A percentile compares a stretch with the other conserved stretches of the same genome.
These are phyloP conservation scores for Carassius auratus DNA, from an alignment of 2,113 vertebrate species.

Conservation along the genomic window DNA sequence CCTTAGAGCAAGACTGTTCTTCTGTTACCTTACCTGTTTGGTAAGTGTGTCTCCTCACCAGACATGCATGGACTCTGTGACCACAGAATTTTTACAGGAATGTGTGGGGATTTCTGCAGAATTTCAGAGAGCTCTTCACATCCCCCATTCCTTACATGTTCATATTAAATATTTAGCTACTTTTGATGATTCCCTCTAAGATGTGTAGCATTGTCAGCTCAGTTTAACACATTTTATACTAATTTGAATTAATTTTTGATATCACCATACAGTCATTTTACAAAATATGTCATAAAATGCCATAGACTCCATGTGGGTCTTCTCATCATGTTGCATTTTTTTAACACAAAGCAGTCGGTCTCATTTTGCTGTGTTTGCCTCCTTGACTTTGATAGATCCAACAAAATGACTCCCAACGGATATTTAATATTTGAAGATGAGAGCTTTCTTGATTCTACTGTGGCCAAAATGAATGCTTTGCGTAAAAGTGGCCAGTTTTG, in stretches of 20 bases:
- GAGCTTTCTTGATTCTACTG: conserved; percentile 96
- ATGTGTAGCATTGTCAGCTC: background rate
- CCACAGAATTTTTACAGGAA: background rate
- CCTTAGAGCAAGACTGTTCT: conserved; percentile 17
- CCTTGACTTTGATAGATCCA: background rate
- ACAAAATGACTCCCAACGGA: conserved; percentile 94
- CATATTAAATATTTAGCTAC: conserved; percentile 1
- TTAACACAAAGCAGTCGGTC: background rate
- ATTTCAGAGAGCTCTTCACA: background rate
- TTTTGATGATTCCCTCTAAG: background rate
- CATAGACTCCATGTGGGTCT: background rate
- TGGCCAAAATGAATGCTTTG: conserved; percentile 97
- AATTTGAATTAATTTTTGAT: background rate
- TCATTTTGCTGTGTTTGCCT: background rate
- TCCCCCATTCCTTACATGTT: background rate
- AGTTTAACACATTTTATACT: background rate
- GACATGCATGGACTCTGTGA: background rate
- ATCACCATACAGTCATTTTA: background rate
- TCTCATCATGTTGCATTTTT: background rate
- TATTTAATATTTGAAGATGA: conserved; percentile 98
- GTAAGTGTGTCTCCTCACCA: conserved; percentile 2
- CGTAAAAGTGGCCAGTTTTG: conserved; percentile 98
- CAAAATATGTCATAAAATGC: background rate
- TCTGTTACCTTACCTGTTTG: conserved; percentile 5
- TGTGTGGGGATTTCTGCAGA: background rate